These are phyloP conservation scores for Rhinella marina DNA, from an alignment of 2,797 vertebrate genomes.

Conservation along the genomic window DNA sequence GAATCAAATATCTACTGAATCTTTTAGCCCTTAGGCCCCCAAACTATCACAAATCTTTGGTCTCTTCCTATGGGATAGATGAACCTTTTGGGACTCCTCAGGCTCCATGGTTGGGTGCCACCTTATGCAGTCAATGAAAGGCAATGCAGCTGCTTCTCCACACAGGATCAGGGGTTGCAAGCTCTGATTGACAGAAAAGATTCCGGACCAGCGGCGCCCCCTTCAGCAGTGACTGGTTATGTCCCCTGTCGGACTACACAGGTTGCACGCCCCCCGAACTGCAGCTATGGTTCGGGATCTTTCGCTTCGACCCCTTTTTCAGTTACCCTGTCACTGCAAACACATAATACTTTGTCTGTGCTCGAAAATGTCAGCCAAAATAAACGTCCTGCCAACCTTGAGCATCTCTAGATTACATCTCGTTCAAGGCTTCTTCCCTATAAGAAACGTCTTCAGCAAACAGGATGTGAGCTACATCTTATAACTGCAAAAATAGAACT, in stretches of 20 bases:
- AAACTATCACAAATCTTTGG: too few relatives aligned
- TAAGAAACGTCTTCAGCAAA: conserved; percentile 6
- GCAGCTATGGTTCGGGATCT: neutral
- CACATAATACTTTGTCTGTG: conserved; percentile 13
- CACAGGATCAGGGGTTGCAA: neutral
- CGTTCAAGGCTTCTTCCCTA: conserved; percentile 10
- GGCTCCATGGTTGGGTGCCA: too few relatives aligned
- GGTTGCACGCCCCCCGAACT: too few relatives aligned
- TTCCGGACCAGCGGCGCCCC: neutral
- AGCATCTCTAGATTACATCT: conserved; percentile 18
- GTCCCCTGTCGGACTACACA: neutral
- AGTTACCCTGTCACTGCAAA: neutral
- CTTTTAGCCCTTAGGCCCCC: too few relatives aligned
- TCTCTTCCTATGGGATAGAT: too few relatives aligned
- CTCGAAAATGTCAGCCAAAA: conserved; percentile 42
- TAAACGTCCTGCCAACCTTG: conserved; percentile 28
- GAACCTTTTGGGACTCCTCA: too few relatives aligned
- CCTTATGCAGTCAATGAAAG: too few relatives aligned
- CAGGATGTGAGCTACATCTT: neutral
- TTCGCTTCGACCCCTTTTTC: neutral
- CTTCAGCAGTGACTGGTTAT: neutral
- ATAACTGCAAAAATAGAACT: neutral
- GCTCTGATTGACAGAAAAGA: neutral
- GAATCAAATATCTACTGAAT: too few relatives aligned
- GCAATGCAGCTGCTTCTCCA: neutral